Evolutionary conservation across 2,888 invertebrate species (phyloP), one percentile per base, ranked within the genome.

Genomic region (Automeris io): DNA sequence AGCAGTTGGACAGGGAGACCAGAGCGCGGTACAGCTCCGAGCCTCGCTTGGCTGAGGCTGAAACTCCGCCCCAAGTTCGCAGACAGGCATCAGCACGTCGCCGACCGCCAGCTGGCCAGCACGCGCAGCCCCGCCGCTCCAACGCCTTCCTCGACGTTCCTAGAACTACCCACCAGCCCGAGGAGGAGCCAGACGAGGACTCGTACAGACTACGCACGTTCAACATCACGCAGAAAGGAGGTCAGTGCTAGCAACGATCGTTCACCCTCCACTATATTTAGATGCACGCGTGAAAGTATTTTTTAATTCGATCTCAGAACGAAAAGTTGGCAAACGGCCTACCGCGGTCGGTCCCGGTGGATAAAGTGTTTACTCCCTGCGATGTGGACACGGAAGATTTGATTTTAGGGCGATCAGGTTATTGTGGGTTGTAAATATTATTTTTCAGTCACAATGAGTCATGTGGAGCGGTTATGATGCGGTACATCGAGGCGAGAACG

Each of bases 161-260:
- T 0, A 65, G 67, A 43, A 57, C 57, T 25, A 50, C 70, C 2
- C 72, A 70, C 38, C 83, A 80, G 37, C 67, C 78, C 1, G 88
- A 88, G 26, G 88, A 90, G 18, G 90, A 91, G 47, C 92, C 92
- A 37, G 95, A 95, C 61, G 95, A 95, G 62, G 95, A 96, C 77
- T 93, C 94, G 47, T 96, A 96, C 83, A 90, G 96, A 50, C 91
- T 98, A 61, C 90, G 98, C 61, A 95, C 96, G 54, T 98, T 98
- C 88, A 95, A 95, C 83, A 93, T 93, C 82, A 94, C 96, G 59
- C 91, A 93, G 60, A 97, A 97, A 91, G 95, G 95, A 91, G 90
- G 90, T 91, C 79, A 83, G 83, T 85, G 76, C 73, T 71, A 66
- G 45, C 57, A 51, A 39, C 61, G 82, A 70, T 64, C 81, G 67